Conservation (phyloP, 92 coral and sea anemone genomes). For the Paragorgia papillata region DNA sequence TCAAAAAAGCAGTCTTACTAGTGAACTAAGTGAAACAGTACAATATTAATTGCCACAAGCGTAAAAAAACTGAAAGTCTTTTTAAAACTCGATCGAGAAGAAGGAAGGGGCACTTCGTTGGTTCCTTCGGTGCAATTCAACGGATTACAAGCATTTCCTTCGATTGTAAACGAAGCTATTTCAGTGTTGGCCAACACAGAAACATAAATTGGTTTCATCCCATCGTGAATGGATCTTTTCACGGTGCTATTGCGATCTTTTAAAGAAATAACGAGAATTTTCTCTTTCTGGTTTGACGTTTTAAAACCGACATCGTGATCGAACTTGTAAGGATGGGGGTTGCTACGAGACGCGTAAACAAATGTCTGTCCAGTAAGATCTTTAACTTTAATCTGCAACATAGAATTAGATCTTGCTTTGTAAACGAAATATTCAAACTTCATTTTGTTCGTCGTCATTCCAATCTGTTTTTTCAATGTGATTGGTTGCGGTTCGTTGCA, state of each 20-base stretch:
- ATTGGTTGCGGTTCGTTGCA: slow-evolving; percentile 40
- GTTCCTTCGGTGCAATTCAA: slow-evolving; percentile 54
- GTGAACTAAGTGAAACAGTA: too few species aligned
- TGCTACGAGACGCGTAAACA: slow-evolving; percentile 40
- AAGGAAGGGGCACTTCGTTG: slow-evolving; percentile 48
- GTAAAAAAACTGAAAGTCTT: too few species aligned
- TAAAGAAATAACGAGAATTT: slow-evolving; percentile 13
- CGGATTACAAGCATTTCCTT: too few species aligned
- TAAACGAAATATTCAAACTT: slow-evolving; percentile 30
- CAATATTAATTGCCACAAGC: too few species aligned
- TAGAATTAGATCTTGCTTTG: slow-evolving; percentile 29
- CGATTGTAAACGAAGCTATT: too few species aligned
- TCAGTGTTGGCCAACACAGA: slow-evolving; percentile 19
- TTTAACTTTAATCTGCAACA: slow-evolving; percentile 29
- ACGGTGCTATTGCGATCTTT: not conserved
- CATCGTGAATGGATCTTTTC: slow-evolving; percentile 30
- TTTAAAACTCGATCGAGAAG: too few species aligned
- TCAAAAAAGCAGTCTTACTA: too few species aligned
- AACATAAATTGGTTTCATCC: slow-evolving; percentile 5
- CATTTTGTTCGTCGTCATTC: slow-evolving; percentile 7
- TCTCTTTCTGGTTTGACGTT: slow-evolving; percentile 38
- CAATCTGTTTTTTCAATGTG: not conserved
- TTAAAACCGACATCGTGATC: slow-evolving; percentile 41
- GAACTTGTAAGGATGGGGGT: slow-evolving; percentile 44
- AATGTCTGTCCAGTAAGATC: slow-evolving; percentile 27